Evolutionary conservation across 2,797 vertebrate species (phyloP).

Genomic region (Acipenser oxyrinchus): DNA sequence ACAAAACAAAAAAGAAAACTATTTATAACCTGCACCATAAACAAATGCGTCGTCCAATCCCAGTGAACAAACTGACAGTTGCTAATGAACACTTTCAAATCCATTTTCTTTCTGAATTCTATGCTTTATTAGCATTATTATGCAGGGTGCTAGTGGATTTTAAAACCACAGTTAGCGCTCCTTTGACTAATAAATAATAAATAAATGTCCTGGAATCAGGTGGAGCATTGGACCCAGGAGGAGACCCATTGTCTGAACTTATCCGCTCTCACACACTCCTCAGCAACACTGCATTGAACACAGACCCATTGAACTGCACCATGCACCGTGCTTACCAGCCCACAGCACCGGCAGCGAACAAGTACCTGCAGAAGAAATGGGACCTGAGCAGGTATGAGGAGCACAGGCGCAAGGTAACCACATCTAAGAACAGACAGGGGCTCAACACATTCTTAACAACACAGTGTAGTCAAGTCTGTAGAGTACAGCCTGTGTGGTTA

Average conservation of each 20-base stretch:
- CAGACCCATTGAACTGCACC: constrained; percentile 39
- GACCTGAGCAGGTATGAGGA: no score
- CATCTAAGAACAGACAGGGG: no score
- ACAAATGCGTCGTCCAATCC: neutral
- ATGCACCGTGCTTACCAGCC: constrained; percentile 63
- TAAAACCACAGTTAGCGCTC: neutral
- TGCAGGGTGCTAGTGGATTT: no score
- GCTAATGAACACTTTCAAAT: neutral
- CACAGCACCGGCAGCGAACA: constrained; percentile 52
- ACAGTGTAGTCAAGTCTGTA: neutral
- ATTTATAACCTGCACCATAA: neutral
- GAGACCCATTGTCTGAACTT: neutral
- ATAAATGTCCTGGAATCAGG: neutral
- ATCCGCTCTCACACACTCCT: constrained; percentile 2
- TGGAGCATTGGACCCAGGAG: neutral
- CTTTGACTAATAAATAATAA: neutral
- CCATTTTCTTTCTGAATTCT: no score
- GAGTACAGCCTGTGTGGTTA: neutral
- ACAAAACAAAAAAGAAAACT: no score
- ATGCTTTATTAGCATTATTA: no score
- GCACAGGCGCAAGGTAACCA: neutral
- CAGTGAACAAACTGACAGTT: neutral
- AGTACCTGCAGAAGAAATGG: constrained; percentile 51
- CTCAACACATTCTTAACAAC: neutral
- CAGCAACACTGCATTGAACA: constrained; percentile 47